A percentile compares a stretch with the other conserved stretches of the same genome.
Conservation (phyloP, 2,888 invertebrate species). For the Drosophila falleni region DNA sequence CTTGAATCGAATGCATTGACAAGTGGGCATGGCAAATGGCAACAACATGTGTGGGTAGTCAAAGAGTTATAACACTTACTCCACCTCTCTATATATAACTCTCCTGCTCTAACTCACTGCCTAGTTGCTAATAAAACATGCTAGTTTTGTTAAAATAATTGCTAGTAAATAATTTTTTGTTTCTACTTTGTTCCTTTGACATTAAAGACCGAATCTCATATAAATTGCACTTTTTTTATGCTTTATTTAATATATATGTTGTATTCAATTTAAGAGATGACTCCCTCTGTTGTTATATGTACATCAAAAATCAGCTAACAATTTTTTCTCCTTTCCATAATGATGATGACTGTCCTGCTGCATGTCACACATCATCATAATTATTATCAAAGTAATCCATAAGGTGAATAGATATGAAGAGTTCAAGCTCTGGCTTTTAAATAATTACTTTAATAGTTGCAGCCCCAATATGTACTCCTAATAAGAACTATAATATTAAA, state of each 20-base stretch:
- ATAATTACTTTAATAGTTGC: conserved; percentile 70
- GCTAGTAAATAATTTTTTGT: neutral
- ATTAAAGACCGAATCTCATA: neutral
- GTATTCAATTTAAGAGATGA: neutral
- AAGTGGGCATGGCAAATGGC: conserved; percentile 2
- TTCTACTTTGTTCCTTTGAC: neutral
- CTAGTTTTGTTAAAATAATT: conserved; percentile 2
- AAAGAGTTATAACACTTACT: neutral
- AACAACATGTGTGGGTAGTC: conserved; percentile 3
- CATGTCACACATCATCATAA: conserved; percentile 71
- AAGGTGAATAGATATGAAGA: neutral
- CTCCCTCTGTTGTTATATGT: neutral
- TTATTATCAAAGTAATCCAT: conserved; percentile 35
- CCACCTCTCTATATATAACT: neutral
- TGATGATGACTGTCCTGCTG: conserved; percentile 62
- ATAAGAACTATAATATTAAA: conserved; percentile 71
- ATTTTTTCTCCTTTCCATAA: conserved; percentile 29
- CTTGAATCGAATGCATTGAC: conserved; percentile 3
- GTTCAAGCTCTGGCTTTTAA: conserved; percentile 34
- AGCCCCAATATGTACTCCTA: conserved; percentile 18
- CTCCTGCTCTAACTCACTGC: neutral
- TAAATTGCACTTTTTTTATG: neutral
- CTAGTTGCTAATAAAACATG: neutral
- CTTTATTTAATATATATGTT: neutral
- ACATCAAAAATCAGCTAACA: conserved; percentile 17